Evolutionary conservation across 2,797 vertebrate genomes (phyloP).

Genomic region (Oceanodroma leucorhoa): DNA sequence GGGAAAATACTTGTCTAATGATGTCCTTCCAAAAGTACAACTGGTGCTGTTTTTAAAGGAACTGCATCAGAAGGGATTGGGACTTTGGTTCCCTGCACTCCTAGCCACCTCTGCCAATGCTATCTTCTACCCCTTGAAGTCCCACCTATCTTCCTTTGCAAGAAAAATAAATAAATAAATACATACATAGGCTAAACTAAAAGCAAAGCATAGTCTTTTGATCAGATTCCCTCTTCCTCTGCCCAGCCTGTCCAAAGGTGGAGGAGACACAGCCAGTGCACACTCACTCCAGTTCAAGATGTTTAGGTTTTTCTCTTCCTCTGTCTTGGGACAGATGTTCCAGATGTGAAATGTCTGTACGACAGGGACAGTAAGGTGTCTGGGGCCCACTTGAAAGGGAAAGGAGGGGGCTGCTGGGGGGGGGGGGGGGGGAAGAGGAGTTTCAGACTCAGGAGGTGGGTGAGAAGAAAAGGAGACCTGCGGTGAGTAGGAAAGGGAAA

Average conservation of each 20-base stretch:
- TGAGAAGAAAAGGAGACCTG: background rate
- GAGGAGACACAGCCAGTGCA: background rate
- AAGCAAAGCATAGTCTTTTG: background rate
- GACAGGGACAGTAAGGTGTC: background rate
- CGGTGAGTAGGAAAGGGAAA: background rate
- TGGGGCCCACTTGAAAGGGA: background rate
- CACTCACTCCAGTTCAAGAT: background rate
- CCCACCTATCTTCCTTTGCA: background rate
- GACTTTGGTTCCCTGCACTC: background rate
- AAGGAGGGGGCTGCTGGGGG: background rate
- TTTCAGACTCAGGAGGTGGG: background rate
- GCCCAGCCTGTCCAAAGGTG: background rate
- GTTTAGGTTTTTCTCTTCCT: rapidly evolving
- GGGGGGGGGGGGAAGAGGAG: background rate
- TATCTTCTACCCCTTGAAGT: background rate
- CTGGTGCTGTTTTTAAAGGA: constrained; percentile 3
- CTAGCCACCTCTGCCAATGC: rapidly evolving
- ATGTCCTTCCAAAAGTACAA: constrained; percentile 48
- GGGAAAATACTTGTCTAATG: constrained; percentile 19
- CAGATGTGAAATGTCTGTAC: background rate
- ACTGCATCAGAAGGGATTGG: background rate
- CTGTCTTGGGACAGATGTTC: background rate
- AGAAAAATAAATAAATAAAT: background rate
- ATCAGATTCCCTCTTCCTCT: background rate
- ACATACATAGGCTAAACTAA: background rate